Base-by-base conservation (phyloP, 2,888 invertebrate genomes). In the Scrobipalpa atriplicella region DNA sequence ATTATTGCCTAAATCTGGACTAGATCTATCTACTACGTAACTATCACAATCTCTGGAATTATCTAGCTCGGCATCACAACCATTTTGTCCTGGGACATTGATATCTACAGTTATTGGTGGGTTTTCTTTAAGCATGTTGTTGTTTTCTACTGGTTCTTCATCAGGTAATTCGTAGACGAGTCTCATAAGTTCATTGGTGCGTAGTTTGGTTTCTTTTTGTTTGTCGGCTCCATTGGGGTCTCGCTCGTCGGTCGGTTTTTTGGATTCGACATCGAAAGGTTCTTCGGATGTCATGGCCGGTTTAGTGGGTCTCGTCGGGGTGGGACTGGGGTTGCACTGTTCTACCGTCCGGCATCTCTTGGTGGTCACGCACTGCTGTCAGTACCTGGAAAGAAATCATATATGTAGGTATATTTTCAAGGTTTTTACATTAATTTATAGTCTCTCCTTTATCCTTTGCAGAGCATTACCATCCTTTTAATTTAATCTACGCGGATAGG, bases 231-330 rank as follows among this genome's bases (percentile, higher is more conserved):
- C 85, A 70, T 83, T 84, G 69, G 80, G 79, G 65, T 83, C 84
- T 41, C 83, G 85, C 69, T 81, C 79, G 69, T 86, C 82, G 67
- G n/a, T n/a, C n/a, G 84, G 76, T 70, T 90, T 89, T 73, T 88
- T 89, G 56, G 82, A 76, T 68, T 88, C 86, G 67, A 85, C 89
- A 85, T 92, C 86, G 72, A 90, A 86, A 0, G 89, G 85, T 70
- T 91, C 88, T 75, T 92, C 92, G 75, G 92, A 92, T 77, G 92
- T 92, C 92, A 92, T 92, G 81, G 86, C 85, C 78, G 73, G 66
- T 76, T 81, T 72, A 80, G 77, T 82, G 72, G 70, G 70, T 74
- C 68, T 70, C 74, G 70, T 72, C 68, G 68, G 73, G 73, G 72
- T 73, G 29, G 68, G 71, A 67, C 64, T 58, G 65, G 67, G 73